Evolutionary conservation across 2,113 vertebrate species (phyloP), one percentile per base, ranked within the genome.

Genomic region (Gymnorhina tibicen): DNA sequence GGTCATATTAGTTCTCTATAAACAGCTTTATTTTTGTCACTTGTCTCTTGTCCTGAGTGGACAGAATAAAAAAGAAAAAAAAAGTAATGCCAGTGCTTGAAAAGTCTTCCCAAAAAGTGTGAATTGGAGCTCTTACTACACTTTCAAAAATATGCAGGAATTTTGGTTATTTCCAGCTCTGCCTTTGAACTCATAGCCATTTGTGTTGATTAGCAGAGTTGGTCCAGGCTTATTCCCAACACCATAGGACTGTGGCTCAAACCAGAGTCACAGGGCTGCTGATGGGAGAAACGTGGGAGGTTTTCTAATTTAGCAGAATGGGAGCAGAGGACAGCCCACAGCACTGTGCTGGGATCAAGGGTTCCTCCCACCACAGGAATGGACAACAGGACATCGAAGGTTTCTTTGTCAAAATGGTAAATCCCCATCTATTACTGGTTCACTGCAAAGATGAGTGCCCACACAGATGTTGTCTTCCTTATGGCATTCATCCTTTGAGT

Each of bases 251-350:
- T n/a, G 35, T 28, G 37, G 26, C 50, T 80, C 42, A 63, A 79
- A 50, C 10, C 4, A 6, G 21, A 23, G 30, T 39, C 42, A 73
- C 17, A 46, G 27, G 16, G 35, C 23, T 64, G 42, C 42, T 35
- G 52, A 27, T 22, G 15, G 39, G 27, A 91, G 26, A 83, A 73
- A 60, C 3, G 2, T 39, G 17, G 1, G 9, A 0, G 0, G 5
- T 16, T 78, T 35, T 30, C 8, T n/a, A 42, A 59, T 47, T 72
- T 21, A 66, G 24, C 6, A 75, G 33, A 80, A 78, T 3, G 4
- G 44, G 30, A 85, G 41, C 32, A 91, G 70, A 76, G 30, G 24
- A 79, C 62, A 91, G 60, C 15, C 30, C 44, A 26, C 1, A 20
- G 39, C 39, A 35, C 0, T n/a, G 13, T 32, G 56, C 35, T 78